Evolutionary conservation across 2,888 invertebrate genomes (phyloP).

Genomic region (Elysia crispata): DNA sequence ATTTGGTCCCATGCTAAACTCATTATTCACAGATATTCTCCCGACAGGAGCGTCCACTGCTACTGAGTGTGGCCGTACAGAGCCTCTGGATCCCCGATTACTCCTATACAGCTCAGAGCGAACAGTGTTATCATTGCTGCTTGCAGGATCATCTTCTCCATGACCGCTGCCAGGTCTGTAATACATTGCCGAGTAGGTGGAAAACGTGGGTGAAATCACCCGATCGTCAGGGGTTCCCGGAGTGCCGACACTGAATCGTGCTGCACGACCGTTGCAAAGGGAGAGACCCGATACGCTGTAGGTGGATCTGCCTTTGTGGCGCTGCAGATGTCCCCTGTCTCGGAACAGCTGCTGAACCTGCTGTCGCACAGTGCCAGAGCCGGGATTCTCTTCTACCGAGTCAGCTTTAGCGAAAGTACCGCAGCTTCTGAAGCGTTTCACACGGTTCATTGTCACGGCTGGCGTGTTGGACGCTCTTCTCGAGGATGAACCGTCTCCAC

Average conservation of each 20-base stretch:
- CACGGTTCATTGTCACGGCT: slow-evolving; percentile 48
- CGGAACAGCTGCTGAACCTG: slow-evolving; percentile 39
- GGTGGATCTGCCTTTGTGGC: neutral
- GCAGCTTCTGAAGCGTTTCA: slow-evolving; percentile 54
- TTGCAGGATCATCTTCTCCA: too few species aligned
- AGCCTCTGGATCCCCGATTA: neutral
- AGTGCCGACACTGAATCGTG: slow-evolving; percentile 42
- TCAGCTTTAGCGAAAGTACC: slow-evolving; percentile 49
- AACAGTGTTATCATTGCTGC: too few species aligned
- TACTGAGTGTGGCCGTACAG: neutral
- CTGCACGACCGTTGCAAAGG: neutral
- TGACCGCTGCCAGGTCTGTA: neutral
- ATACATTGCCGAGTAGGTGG: slow-evolving; percentile 27
- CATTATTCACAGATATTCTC: too few species aligned
- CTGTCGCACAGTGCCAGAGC: slow-evolving; percentile 10
- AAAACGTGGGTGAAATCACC: slow-evolving; percentile 34
- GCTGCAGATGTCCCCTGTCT: slow-evolving; percentile 25
- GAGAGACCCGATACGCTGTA: slow-evolving; percentile 26
- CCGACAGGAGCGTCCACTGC: neutral
- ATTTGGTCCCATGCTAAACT: too few species aligned
- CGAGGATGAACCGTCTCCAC: too few species aligned
- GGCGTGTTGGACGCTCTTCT: slow-evolving; percentile 45
- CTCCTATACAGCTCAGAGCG: too few species aligned
- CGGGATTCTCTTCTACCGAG: slow-evolving; percentile 4
- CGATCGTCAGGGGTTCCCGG: slow-evolving; percentile 48